phyloP scores from a whole-genome alignment of 1,140 invertebrate genomes.

The Leucophenga varia region DNA sequence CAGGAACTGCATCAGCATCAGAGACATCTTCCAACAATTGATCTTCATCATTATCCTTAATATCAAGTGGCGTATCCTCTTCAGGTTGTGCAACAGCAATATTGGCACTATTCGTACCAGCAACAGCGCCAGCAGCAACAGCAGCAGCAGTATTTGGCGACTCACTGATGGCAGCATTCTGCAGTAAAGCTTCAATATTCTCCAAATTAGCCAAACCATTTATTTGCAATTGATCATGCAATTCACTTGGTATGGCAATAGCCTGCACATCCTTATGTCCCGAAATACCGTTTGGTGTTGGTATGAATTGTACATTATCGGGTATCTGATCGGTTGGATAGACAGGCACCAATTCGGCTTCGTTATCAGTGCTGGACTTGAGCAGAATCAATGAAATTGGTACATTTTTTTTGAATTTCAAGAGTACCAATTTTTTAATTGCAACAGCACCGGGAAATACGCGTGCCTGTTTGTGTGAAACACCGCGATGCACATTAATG shows the following conservation, averaged over 20 bases:
- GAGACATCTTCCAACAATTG: slow-evolving; percentile 33
- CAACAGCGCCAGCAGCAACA: slow-evolving; percentile 12
- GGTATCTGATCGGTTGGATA: slow-evolving; percentile 51
- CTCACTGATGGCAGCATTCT: slow-evolving; percentile 42
- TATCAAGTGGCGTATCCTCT: slow-evolving; percentile 32
- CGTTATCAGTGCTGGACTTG: slow-evolving; percentile 45
- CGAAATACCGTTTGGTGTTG: slow-evolving; percentile 48
- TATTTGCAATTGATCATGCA: slow-evolving; percentile 47
- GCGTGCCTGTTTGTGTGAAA: slow-evolving; percentile 32
- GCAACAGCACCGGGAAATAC: slow-evolving; percentile 49
- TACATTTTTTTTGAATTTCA: slow-evolving; percentile 52
- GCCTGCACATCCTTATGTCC: slow-evolving; percentile 52
- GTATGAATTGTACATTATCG: slow-evolving; percentile 48
- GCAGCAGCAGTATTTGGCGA: too few relatives aligned
- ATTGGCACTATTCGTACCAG: slow-evolving; percentile 10
- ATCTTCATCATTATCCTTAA: slow-evolving; percentile 42
- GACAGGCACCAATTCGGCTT: slow-evolving; percentile 48
- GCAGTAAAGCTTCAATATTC: slow-evolving; percentile 45
- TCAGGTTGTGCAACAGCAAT: slow-evolving; percentile 40
- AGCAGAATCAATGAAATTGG: slow-evolving; percentile 48
- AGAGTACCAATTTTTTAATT: slow-evolving; percentile 48
- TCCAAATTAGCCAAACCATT: slow-evolving; percentile 45
- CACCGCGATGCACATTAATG: slow-evolving; percentile 24
- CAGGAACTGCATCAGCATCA: background rate
- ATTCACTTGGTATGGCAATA: slow-evolving; percentile 46